These are phyloP conservation scores for Peromyscus polionotus DNA, from an alignment of 2,113 vertebrate genomes.

Conservation along the genomic window DNA sequence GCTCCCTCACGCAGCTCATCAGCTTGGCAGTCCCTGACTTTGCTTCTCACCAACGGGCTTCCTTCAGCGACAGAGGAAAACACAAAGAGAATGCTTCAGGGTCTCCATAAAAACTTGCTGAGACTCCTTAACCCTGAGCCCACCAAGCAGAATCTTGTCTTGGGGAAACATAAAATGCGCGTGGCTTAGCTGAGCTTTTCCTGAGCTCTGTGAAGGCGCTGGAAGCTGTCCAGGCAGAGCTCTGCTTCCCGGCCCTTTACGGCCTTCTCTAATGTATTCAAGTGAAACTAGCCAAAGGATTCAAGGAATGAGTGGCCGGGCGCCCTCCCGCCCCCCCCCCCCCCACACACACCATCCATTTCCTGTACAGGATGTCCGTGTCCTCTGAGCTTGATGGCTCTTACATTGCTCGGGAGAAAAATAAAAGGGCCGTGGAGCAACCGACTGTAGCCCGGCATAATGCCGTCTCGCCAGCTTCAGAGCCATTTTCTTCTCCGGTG, in stretches of 20 bases:
- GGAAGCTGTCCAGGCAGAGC: slow-evolving; percentile 51
- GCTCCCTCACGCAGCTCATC: not conserved
- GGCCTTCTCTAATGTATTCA: slow-evolving; percentile 33
- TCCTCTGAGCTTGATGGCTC: slow-evolving; percentile 64
- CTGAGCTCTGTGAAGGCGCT: slow-evolving; percentile 60
- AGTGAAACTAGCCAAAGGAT: slow-evolving; percentile 61
- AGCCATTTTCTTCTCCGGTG: slow-evolving; percentile 61
- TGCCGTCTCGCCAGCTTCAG: slow-evolving; percentile 15
- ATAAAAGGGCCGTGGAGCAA: slow-evolving; percentile 54
- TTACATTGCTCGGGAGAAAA: slow-evolving; percentile 64
- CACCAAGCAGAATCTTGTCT: slow-evolving; percentile 62
- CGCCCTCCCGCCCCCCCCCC: not conserved
- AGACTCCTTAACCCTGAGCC: slow-evolving; percentile 72
- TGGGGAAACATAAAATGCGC: slow-evolving; percentile 64
- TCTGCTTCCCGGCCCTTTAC: slow-evolving; percentile 50
- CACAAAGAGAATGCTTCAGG: slow-evolving; percentile 34
- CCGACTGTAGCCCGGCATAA: not conserved
- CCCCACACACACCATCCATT: slow-evolving; percentile 53
- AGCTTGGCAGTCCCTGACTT: not conserved
- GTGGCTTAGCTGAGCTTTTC: slow-evolving; percentile 64
- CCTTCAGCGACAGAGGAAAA: slow-evolving; percentile 9
- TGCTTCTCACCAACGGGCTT: not conserved
- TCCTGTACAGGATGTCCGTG: slow-evolving; percentile 50
- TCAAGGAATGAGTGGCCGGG: slow-evolving; percentile 19
- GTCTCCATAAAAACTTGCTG: slow-evolving; percentile 62